These are phyloP conservation scores for Dascillus cervinus DNA, from an alignment of 2,888 invertebrate species.

Conservation along the genomic window DNA sequence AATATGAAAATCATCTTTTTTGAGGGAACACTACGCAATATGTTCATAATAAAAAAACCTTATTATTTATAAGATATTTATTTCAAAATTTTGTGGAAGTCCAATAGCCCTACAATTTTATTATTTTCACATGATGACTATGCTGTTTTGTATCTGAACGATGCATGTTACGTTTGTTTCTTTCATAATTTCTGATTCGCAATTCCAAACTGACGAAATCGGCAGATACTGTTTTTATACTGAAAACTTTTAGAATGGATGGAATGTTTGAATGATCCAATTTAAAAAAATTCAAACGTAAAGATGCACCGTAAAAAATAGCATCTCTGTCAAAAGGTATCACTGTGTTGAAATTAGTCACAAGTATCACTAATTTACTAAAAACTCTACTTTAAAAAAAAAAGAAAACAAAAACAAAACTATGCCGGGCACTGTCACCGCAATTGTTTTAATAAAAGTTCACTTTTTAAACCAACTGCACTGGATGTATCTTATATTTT, in stretches of 20 bases:
- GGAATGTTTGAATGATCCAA: slow-evolving; percentile 21
- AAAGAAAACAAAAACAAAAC: slow-evolving; percentile 28
- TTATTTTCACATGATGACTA: slow-evolving; percentile 39
- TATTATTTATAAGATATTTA: slow-evolving; percentile 40
- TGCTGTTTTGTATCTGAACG: slow-evolving; percentile 27
- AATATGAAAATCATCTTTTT: not conserved
- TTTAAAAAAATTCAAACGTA: slow-evolving; percentile 10
- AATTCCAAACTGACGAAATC: not conserved
- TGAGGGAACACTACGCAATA: not conserved
- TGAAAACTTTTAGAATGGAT: too few relatives aligned
- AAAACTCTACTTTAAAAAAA: slow-evolving; percentile 24
- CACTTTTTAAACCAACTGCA: slow-evolving; percentile 13
- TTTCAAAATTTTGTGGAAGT: slow-evolving; percentile 45
- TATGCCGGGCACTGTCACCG: slow-evolving; percentile 39
- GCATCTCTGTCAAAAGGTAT: slow-evolving; percentile 22
- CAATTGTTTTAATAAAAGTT: slow-evolving; percentile 29
- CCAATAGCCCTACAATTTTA: slow-evolving; percentile 44
- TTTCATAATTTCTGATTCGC: not conserved
- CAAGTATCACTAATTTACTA: slow-evolving; percentile 39
- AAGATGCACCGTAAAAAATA: slow-evolving; percentile 22
- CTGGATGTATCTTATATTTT: slow-evolving; percentile 21
- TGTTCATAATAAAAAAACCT: slow-evolving; percentile 2
- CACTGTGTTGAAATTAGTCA: slow-evolving; percentile 39
- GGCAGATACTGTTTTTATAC: not conserved
- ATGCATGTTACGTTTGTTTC: slow-evolving; percentile 20